Evolutionary conservation across 2,797 vertebrate species (phyloP).

Genomic region (Echiichthys vipera): DNA sequence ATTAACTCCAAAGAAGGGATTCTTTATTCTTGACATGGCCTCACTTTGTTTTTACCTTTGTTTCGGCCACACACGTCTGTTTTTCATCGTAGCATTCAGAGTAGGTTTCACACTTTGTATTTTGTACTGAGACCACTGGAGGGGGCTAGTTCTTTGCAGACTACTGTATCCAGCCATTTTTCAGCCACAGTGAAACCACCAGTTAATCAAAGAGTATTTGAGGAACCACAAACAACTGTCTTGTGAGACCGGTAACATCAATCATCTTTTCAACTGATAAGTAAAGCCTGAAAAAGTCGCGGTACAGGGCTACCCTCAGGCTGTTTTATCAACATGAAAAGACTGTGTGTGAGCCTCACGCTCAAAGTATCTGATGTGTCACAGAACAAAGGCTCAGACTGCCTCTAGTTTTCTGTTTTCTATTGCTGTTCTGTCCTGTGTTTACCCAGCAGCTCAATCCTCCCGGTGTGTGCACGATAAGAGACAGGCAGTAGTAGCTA

Average conservation of each 20-base stretch:
- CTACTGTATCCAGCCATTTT: background rate
- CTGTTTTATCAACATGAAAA: background rate
- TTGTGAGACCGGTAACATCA: background rate
- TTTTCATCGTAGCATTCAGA: background rate
- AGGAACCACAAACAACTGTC: background rate
- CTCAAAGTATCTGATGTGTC: constrained; percentile 28
- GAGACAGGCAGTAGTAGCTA: constrained; percentile 64
- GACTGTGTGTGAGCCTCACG: constrained; percentile 11
- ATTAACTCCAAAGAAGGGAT: background rate
- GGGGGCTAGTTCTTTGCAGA: constrained; percentile 49
- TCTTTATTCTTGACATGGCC: background rate
- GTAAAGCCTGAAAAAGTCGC: background rate
- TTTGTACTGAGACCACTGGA: constrained; percentile 53
- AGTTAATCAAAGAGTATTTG: constrained; percentile 20
- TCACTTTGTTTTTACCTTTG: background rate
- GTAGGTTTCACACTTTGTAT: background rate
- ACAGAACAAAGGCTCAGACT: constrained; percentile 36
- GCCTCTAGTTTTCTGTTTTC: constrained; percentile 44
- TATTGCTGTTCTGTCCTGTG: constrained; percentile 40
- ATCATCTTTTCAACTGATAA: constrained; percentile 1
- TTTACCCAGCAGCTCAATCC: constrained; percentile 71
- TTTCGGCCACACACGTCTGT: background rate
- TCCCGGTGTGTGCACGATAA: constrained; percentile 61
- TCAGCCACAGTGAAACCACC: constrained; percentile 27
- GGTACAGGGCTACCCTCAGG: background rate